Evolutionary conservation across 2,888 invertebrate species (phyloP), one percentile per base, ranked within the genome.

Genomic region (Trypoxylon attenuatum): DNA sequence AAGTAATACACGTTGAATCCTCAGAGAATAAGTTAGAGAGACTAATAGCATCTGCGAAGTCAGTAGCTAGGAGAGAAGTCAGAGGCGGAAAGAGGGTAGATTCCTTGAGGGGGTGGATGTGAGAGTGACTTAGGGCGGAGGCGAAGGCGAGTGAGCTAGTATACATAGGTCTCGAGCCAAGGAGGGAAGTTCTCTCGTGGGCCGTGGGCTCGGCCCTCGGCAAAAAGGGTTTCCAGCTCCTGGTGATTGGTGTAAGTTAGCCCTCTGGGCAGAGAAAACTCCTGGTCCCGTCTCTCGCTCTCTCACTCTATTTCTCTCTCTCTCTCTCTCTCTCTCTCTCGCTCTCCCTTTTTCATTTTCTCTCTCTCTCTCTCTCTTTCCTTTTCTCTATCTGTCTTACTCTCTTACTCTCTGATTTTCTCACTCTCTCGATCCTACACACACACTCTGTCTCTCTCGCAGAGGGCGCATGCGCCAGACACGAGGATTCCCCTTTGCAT

Each of bases 231-330:
- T 83, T 82, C 83, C 82, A 84, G 85, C 86, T 86, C 76, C 84
- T 83, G 85, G 87, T 86, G 87, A 87, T 87, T 87, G 87, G 86
- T 76, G 76, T 76, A 84, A 87, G 86, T 84, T 84, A 83, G 82
- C 82, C 84, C 84, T 83, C 81, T 79, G 82, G 85, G 80, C 78
- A 77, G 79, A 79, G 79, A 78, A 76, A 71, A 74, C 69, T 76
- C n/a, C n/a, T n/a, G n/a, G n/a, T n/a, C n/a, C n/a, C n/a, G n/a
- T n/a, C n/a, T n/a, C n/a, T n/a, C n/a, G n/a, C n/a, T n/a, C n/a
- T n/a, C n/a, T n/a, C n/a, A n/a, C n/a, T n/a, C n/a, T n/a, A n/a
- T n/a, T n/a, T n/a, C n/a, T n/a, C n/a, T n/a, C n/a, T n/a, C n/a
- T n/a, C n/a, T n/a, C n/a, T n/a, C n/a, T n/a, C n/a, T n/a, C n/a